These are phyloP conservation scores for Sialis lutaria DNA, from an alignment of 2,888 invertebrate genomes.

Conservation along the genomic window DNA sequence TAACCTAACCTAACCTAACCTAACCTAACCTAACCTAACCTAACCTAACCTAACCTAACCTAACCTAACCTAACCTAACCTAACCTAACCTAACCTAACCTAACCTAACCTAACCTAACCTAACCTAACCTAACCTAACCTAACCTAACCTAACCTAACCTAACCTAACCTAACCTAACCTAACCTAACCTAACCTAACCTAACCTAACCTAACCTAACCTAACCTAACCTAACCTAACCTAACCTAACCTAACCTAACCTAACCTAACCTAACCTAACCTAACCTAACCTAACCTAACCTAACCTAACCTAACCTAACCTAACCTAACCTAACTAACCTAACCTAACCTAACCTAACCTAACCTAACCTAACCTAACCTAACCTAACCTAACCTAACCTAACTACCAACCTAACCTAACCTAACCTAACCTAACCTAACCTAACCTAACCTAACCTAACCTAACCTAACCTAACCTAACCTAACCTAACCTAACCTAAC, in stretches of 20 bases:
- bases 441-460: conserved; percentile 6
- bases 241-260: conserved; percentile 8
- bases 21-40: too few relatives aligned
- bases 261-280: conserved; percentile 12
- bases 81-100: conserved; percentile 8
- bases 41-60: too few relatives aligned
- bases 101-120: conserved; percentile 13
- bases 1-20: conserved; percentile 11
- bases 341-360: conserved; percentile 12
- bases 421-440: conserved; percentile 5
- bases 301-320: conserved; percentile 8
- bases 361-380: conserved; percentile 10
- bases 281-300: conserved; percentile 12
- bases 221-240: too few relatives aligned
- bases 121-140: conserved; percentile 10
- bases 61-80: neutral
- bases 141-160: conserved; percentile 4
- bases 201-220: too few relatives aligned
- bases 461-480: conserved; percentile 6
- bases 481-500: conserved; percentile 6
- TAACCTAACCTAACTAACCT: conserved; percentile 10
- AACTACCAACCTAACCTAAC: neutral
- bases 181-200: too few relatives aligned
- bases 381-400: conserved; percentile 6
- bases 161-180: too few relatives aligned